Base-by-base conservation (phyloP, 2,888 invertebrate species). In the Ennomos quercinarius region DNA sequence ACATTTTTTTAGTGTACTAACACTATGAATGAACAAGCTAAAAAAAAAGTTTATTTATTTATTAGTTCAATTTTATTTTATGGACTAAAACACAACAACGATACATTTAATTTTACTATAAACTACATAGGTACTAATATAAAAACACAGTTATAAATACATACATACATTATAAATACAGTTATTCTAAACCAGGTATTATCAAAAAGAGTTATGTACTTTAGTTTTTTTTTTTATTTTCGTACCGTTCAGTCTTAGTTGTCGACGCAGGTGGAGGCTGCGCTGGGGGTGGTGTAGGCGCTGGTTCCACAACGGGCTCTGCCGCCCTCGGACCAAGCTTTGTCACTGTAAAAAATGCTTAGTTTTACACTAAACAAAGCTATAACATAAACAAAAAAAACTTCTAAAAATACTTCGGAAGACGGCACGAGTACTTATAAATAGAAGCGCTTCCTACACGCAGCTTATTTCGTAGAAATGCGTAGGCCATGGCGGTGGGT, bases 311-410 rank as follows among this genome's bases (percentile, higher is more conserved):
- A 80, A 77, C 94, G 63, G 74, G 70, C 67, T 91, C 91, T 11
- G 83, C 73, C 40, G 93, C 94, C 2, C 77, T 91, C 47, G 96
- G 95, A 47, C 95, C 94, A 90, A 96, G 94, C 91, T 96, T 96
- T 65, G 94, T 95, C 66, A 96, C 96, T 95, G 86, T 43, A 80
- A 79, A 45, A 74, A 57, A 27, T 6, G 27, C 27, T 27, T 46
- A 48, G 46, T n/a, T 35, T 39, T 35, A 36, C 10, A 47, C 17
- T 10, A 41, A 27, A 27, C 27, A 27, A 27, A 27, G 27, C n/a
- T 6, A 27, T 46, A 45, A 41, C 12, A 41, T 35, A 36, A 45
- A 50, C 45, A 52, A 10, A 10, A 43, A 37, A 48, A 17, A 17
- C n/a, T 44, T 11, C 43, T 53, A 40, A 58, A 48, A 51, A 53